Evolutionary conservation across 2,113 vertebrate species (phyloP).

Genomic region (Bos javanicus): DNA sequence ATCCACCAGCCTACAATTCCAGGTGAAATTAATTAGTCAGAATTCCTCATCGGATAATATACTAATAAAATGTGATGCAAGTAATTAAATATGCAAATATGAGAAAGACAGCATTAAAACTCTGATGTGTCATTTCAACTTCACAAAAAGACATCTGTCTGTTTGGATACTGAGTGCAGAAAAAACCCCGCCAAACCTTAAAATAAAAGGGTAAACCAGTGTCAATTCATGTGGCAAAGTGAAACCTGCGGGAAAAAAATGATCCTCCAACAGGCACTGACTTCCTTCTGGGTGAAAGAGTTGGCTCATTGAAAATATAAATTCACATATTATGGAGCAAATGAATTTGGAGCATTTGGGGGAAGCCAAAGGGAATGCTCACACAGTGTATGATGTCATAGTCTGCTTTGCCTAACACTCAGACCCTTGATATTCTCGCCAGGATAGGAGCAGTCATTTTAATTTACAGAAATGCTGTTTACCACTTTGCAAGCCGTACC

Average conservation of each 20-base stretch:
- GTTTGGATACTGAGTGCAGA: conserved; percentile 59
- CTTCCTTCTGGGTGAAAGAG: conserved; percentile 60
- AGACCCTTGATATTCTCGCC: conserved; percentile 2
- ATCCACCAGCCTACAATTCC: conserved; percentile 65
- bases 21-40: conserved; percentile 83
- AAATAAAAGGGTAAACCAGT: conserved; percentile 72
- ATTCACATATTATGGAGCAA: neutral
- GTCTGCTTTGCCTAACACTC: neutral
- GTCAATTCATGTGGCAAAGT: conserved; percentile 52
- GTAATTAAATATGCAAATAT: conserved; percentile 81
- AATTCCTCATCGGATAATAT: conserved; percentile 75
- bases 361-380: neutral
- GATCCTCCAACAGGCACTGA: conserved; percentile 54
- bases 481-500: conserved; percentile 45
- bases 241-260: conserved; percentile 58
- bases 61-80: conserved; percentile 77
- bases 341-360: neutral
- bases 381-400: neutral
- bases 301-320: neutral
- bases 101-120: conserved; percentile 66
- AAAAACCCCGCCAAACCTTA: conserved; percentile 16
- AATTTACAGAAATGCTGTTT: conserved; percentile 29
- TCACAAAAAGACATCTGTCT: conserved; percentile 78
- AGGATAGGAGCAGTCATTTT: conserved; percentile 22
- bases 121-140: conserved; percentile 68